phyloP scores from a whole-genome alignment of 2,113 vertebrate genomes.

The Prietella phreatophila region DNA sequence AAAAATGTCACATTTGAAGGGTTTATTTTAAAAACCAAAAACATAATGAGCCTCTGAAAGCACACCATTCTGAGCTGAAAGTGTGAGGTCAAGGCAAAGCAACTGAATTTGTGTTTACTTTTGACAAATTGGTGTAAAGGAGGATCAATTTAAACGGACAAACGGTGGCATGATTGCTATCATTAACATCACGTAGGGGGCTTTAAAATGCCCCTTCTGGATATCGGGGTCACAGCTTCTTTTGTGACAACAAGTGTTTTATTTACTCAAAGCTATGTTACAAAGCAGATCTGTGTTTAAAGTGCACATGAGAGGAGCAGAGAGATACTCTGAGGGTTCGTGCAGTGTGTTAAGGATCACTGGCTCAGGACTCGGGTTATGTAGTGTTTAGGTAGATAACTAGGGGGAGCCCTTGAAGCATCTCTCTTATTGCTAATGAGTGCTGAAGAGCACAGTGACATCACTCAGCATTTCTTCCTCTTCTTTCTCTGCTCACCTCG shows the following conservation, averaged over 20 bases:
- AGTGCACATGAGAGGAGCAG: background rate
- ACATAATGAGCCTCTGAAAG: background rate
- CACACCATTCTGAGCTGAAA: background rate
- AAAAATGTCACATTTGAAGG: background rate
- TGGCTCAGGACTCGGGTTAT: background rate
- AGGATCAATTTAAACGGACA: constrained; percentile 37
- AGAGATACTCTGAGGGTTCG: background rate
- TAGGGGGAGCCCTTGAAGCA: constrained; percentile 17
- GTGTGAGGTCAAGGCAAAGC: background rate
- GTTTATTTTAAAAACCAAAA: background rate
- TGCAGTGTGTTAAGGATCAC: background rate
- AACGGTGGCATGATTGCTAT: constrained; percentile 57
- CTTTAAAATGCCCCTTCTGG: constrained; percentile 46
- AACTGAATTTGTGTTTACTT: constrained; percentile 7
- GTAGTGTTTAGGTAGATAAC: constrained; percentile 8
- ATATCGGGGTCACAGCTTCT: constrained; percentile 24
- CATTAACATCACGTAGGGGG: constrained; percentile 63
- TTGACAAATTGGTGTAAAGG: constrained; percentile 55
- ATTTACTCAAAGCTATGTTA: constrained; percentile 26
- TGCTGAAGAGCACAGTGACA: constrained; percentile 7
- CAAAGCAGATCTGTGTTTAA: constrained; percentile 36
- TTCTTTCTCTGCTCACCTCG: background rate
- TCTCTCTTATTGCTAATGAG: background rate
- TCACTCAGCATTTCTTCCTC: background rate
- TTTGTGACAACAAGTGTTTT: constrained; percentile 40